phyloP scores from a whole-genome alignment of 2,888 invertebrate species.

The Drosophila phalerata region DNA sequence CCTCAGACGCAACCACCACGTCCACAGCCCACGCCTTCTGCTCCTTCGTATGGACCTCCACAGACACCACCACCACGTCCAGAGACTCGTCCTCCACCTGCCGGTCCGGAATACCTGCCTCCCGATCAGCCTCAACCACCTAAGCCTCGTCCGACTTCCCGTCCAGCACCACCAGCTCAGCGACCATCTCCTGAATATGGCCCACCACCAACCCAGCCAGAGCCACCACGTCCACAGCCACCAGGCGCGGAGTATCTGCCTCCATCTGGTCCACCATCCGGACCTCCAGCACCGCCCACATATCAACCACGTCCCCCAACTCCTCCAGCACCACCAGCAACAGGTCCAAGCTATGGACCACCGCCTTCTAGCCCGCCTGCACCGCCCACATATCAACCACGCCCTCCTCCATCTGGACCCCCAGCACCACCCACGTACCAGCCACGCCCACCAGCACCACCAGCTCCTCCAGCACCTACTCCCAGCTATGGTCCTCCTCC shows the following conservation, averaged over 20 bases:
- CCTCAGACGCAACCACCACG: constrained; percentile 54
- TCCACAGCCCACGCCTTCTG: constrained; percentile 44
- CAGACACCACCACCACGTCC: constrained; percentile 59
- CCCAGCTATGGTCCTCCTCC: constrained; percentile 52
- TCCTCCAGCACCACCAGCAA: constrained; percentile 44
- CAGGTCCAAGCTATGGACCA: constrained; percentile 48
- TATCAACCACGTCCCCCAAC: constrained; percentile 59
- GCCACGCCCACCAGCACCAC: constrained; percentile 26
- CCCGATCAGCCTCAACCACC: constrained; percentile 54
- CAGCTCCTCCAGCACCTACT: constrained; percentile 40
- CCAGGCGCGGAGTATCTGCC: constrained; percentile 59
- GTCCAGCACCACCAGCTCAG: constrained; percentile 47
- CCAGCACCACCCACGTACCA: constrained; percentile 47
- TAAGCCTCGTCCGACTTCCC: constrained; percentile 57
- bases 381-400: constrained; percentile 49
- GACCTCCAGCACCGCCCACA: constrained; percentile 46
- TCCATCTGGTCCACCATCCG: constrained; percentile 43
- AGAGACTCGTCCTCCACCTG: constrained; percentile 42
- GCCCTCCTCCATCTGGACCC: constrained; percentile 50
- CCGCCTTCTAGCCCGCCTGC: constrained; percentile 47
- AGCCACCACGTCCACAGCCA: constrained; percentile 36
- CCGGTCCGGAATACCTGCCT: constrained; percentile 61
- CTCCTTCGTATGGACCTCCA: constrained; percentile 47
- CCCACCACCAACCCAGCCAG: constrained; percentile 56
- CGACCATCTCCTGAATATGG: constrained; percentile 46